Base-by-base conservation (phyloP, 2,888 invertebrate species). In the Hypercompe scribonia region DNA sequence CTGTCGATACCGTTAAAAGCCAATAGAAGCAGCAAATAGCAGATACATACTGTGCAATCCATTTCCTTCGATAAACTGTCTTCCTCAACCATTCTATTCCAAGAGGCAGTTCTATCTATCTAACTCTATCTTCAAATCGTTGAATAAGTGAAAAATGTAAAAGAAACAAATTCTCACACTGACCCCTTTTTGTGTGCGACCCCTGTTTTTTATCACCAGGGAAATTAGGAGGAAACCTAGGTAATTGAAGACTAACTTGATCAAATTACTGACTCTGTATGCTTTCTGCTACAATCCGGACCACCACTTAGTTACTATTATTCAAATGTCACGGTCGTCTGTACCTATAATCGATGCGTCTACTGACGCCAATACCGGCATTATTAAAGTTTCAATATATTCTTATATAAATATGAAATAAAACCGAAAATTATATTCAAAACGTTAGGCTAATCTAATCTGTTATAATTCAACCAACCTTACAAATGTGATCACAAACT, bases 381-480 rank as follows among this genome's bases (percentile, higher is more conserved):
- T 3, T 58, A n/a, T 15, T 68, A 34, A 31, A 67, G 2, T 36
- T 39, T 58, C 4, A 68, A 63, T 42, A 21, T 68, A 69, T 61
- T 58, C 31, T 39, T 46, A 64, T 70, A 34, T n/a, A 31, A 61
- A 50, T 69, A 71, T 74, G 74, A 73, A 61, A 61, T 65, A 54
- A 46, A 81, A 81, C 81, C 77, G 74, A 83, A 84, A 87, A 84
- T 86, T 74, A 10, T 24, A 0, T 50, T 10, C 71, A 84, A 82
- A 80, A 80, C 81, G 74, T 76, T 73, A 67, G 72, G 78, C 74
- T 80, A 77, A 83, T 73, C 81, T 82, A 82, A 86, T 85, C 82
- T 80, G 82, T 87, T 87, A 81, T 83, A 81, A 85, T 82, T 81
- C 86, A 84, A 70, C 79, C 84, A 82, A 83, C 88, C 84, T 81